Evolutionary conservation across 2,113 vertebrate genomes (phyloP).

Genomic region (Aleadryas rufinucha): DNA sequence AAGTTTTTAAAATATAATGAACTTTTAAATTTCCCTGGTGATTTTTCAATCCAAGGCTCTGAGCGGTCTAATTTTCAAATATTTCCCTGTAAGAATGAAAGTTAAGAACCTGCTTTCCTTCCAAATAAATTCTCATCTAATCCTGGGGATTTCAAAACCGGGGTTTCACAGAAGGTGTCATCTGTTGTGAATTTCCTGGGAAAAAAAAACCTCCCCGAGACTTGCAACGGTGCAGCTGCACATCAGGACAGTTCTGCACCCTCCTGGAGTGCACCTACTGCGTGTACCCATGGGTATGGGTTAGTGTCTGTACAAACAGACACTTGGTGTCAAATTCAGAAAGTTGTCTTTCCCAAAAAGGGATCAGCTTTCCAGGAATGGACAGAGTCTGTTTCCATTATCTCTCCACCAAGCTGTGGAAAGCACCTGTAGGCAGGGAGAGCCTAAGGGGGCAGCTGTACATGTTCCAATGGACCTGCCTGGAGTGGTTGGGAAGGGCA

Average conservation of each 20-base stretch:
- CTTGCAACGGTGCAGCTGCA: background rate
- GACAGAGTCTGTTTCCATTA: background rate
- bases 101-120: background rate
- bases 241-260: background rate
- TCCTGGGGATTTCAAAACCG: background rate
- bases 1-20: background rate
- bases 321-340: background rate
- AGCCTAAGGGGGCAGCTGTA: background rate
- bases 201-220: too few species aligned
- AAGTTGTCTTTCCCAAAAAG: background rate
- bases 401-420: background rate
- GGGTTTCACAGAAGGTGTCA: background rate
- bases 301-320: background rate
- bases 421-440: background rate
- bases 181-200: background rate
- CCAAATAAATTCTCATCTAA: background rate
- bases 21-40: background rate
- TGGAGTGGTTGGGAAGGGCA: background rate
- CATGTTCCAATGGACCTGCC: background rate
- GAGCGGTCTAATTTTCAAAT: background rate
- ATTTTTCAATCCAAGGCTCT: background rate
- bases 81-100: background rate
- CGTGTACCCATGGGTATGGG: fast-evolving
- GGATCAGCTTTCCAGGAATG: background rate
- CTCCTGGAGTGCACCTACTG: background rate